These are phyloP conservation scores for Falco rusticolus DNA, from an alignment of 2,797 vertebrate genomes.

Conservation along the genomic window DNA sequence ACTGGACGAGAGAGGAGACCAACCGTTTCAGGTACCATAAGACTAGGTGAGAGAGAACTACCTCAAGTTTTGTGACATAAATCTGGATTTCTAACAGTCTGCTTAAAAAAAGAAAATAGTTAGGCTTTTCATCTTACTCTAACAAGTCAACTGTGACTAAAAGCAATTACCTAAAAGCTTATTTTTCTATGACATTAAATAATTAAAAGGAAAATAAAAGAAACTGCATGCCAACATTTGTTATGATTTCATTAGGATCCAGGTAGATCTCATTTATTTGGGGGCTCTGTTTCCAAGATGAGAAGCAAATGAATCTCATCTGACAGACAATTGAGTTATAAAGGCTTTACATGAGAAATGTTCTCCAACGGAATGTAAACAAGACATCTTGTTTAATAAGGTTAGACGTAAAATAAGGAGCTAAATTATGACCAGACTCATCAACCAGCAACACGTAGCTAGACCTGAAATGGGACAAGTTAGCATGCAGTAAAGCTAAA, in stretches of 20 bases:
- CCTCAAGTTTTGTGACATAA: neutral
- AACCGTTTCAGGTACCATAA: neutral
- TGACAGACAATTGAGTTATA: neutral
- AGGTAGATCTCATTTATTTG: slow-evolving; percentile 30
- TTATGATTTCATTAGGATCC: slow-evolving; percentile 12
- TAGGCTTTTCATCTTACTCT: neutral
- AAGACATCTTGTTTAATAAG: neutral
- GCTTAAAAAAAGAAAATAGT: neutral
- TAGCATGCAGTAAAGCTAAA: neutral
- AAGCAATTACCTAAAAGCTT: neutral
- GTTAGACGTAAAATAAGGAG: neutral
- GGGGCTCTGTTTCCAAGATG: slow-evolving; percentile 29
- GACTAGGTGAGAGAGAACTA: neutral
- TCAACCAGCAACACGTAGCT: neutral
- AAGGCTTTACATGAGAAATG: slow-evolving; percentile 1
- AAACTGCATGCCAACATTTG: neutral
- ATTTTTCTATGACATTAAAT: neutral
- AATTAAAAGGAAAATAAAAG: slow-evolving; percentile 14
- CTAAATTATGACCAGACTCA: neutral
- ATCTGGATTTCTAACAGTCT: neutral
- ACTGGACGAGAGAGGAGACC: neutral
- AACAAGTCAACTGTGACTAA: neutral
- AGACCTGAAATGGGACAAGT: neutral
- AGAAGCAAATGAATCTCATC: slow-evolving; percentile 18
- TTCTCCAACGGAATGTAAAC: slow-evolving; percentile 21